Evolutionary conservation across 2,797 vertebrate genomes (phyloP).

Genomic region (Pygocentrus nattereri): DNA sequence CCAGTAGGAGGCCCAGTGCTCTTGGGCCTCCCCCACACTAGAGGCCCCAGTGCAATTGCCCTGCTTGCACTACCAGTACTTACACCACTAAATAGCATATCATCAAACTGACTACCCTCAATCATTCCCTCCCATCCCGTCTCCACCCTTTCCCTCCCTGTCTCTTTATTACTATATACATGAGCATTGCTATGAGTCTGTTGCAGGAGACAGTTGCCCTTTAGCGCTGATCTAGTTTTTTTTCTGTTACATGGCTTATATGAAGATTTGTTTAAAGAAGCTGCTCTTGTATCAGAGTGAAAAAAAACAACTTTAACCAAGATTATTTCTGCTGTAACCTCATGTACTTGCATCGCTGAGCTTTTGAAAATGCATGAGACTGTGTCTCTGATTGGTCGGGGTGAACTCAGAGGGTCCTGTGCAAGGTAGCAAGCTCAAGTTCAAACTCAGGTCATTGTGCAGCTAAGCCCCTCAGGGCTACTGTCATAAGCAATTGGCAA

Average conservation of each 20-base stretch:
- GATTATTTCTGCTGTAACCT: not conserved
- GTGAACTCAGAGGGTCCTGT: not conserved
- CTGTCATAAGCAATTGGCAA: conserved; percentile 14
- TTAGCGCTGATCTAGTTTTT: not conserved
- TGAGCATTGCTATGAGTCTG: not conserved
- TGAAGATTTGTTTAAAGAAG: not conserved
- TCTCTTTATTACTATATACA: not conserved
- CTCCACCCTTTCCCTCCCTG: not conserved
- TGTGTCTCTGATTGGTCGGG: not conserved
- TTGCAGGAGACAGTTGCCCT: no score
- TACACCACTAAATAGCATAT: not conserved
- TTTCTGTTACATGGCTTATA: not conserved
- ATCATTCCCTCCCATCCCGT: not conserved
- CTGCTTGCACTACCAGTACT: not conserved
- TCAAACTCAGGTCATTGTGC: conserved; percentile 27
- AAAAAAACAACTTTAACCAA: no score
- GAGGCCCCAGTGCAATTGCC: no score
- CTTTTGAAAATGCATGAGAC: not conserved
- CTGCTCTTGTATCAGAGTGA: no score
- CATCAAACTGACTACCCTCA: not conserved
- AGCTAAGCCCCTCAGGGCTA: conserved; percentile 14
- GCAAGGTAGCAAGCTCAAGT: not conserved
- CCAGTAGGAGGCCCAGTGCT: not conserved
- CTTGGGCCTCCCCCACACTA: not conserved
- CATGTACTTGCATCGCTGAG: not conserved